Evolutionary conservation across 2,888 invertebrate genomes (phyloP).

Genomic region (Aleiodes testaceus): DNA sequence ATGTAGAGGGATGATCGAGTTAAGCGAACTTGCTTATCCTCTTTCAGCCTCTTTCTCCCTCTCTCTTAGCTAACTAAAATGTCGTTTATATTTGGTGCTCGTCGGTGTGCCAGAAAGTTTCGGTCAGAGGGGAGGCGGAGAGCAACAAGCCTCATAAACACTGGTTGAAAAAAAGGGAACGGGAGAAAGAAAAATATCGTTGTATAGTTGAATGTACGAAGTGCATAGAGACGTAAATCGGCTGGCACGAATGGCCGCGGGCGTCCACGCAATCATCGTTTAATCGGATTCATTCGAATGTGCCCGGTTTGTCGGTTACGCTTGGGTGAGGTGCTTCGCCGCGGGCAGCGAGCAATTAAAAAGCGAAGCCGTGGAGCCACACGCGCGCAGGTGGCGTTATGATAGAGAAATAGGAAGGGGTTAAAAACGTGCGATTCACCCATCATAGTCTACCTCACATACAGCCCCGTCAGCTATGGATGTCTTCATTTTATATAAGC

Average conservation of each 20-base stretch:
- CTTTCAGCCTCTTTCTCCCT: no score
- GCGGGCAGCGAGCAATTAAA: constrained; percentile 41
- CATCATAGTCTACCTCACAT: constrained; percentile 16
- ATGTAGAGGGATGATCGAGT: constrained; percentile 9
- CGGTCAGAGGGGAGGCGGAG: background rate
- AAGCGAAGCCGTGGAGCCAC: constrained; percentile 33
- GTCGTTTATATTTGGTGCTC: constrained; percentile 26
- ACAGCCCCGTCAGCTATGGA: constrained; percentile 36
- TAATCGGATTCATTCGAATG: constrained; percentile 55
- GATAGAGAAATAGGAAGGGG: constrained; percentile 26
- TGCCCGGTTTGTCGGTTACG: constrained; percentile 53
- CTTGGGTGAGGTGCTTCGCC: constrained; percentile 49
- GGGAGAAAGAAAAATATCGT: constrained; percentile 1
- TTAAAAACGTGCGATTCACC: constrained; percentile 35
- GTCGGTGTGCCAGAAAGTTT: constrained; percentile 1
- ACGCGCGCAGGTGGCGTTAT: constrained; percentile 42
- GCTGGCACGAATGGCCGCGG: constrained; percentile 42
- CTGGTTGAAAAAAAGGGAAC: background rate
- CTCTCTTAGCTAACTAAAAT: constrained; percentile 7
- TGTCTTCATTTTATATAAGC: constrained; percentile 31
- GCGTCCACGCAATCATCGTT: constrained; percentile 53
- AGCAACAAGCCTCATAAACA: background rate
- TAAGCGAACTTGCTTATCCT: constrained; percentile 22
- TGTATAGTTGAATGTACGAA: constrained; percentile 27
- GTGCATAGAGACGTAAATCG: constrained; percentile 35